Conservation (phyloP, 2,797 vertebrate genomes). For the Lithobates sylvaticus region DNA sequence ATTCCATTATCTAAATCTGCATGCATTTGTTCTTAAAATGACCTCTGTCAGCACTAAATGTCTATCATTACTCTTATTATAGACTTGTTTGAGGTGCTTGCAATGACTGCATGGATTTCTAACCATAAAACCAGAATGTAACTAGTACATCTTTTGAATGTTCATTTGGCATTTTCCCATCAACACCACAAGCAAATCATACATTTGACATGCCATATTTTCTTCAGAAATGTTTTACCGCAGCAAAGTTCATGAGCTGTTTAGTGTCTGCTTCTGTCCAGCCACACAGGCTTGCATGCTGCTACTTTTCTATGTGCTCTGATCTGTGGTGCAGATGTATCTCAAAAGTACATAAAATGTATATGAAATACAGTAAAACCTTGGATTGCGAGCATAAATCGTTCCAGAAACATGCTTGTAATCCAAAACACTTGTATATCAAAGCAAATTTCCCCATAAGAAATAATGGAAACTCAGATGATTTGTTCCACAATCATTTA, state of each 20-base stretch:
- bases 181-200: conserved; percentile 21
- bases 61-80: background rate
- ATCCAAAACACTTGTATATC: too few species aligned
- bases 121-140: background rate
- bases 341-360: too few species aligned
- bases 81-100: background rate
- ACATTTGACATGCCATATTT: background rate
- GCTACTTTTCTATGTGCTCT: background rate
- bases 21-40: background rate
- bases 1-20: background rate
- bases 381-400: too few species aligned
- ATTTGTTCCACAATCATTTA: too few species aligned
- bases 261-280: background rate
- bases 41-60: background rate
- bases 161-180: background rate
- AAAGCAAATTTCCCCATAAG: too few species aligned
- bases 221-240: background rate
- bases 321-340: background rate
- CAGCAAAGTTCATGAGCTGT: background rate
- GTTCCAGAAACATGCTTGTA: too few species aligned
- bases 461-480: too few species aligned
- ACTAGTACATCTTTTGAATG: background rate
- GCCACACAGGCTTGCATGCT: background rate
- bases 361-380: too few species aligned
- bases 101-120: background rate